Percentiles rank a stretch among this genome's conserved stretches.
Conservation (phyloP, 2,888 invertebrate species). For the Apamea epomidion region DNA sequence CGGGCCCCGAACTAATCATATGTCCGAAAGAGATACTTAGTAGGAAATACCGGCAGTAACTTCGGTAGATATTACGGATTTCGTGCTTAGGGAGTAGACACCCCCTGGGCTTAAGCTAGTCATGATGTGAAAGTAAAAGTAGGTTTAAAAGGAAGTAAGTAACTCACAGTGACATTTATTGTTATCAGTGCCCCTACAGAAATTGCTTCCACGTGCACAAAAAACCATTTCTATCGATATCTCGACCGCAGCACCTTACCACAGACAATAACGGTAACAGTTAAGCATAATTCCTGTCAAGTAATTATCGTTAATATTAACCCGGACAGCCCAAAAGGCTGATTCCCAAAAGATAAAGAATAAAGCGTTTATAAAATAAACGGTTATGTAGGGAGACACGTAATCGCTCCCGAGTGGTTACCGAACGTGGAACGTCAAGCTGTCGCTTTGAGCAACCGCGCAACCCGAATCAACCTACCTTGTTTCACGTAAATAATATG, state of each 20-base stretch:
- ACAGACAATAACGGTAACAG: constrained; percentile 28
- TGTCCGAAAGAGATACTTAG: background rate
- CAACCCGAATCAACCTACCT: constrained; percentile 64
- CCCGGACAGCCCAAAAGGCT: constrained; percentile 28
- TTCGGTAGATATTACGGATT: background rate
- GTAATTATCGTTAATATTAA: constrained; percentile 58
- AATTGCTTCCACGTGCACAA: constrained; percentile 11
- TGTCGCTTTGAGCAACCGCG: constrained; percentile 58
- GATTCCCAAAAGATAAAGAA: constrained; percentile 57
- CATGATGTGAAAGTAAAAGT: background rate
- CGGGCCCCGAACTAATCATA: background rate
- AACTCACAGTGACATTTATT: background rate
- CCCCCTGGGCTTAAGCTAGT: background rate
- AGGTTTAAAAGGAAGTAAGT: background rate
- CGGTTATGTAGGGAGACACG: constrained; percentile 51
- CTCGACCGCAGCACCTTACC: constrained; percentile 1
- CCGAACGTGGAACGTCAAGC: constrained; percentile 60
- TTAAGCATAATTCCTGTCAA: constrained; percentile 31
- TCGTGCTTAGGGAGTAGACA: background rate
- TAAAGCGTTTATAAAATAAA: constrained; percentile 59
- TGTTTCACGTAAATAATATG: constrained; percentile 55
- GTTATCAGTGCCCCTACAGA: constrained; percentile 3
- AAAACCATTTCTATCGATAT: constrained; percentile 30
- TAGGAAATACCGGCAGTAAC: background rate
- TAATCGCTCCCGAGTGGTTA: constrained; percentile 58